Conservation (phyloP, 35 echinoderm and acorn worm species). For the Holothuria glaberrima region DNA sequence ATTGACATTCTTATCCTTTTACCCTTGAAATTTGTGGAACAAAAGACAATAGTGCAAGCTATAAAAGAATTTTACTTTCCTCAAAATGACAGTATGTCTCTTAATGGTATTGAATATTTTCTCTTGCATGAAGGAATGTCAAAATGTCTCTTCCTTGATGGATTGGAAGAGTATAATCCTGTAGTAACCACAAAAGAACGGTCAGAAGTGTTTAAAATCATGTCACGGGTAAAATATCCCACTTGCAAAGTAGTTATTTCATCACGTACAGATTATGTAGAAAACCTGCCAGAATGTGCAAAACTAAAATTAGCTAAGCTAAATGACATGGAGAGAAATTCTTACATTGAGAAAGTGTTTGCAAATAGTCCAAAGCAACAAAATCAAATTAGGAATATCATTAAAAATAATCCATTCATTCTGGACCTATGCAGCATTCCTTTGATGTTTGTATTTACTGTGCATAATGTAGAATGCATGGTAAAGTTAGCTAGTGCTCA, state of each 20-base stretch:
- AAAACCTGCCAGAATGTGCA: neutral
- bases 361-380: neutral
- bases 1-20: neutral
- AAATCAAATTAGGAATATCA: neutral
- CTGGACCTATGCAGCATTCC: neutral
- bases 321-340: neutral
- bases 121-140: neutral
- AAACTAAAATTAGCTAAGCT: neutral
- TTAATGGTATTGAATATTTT: neutral
- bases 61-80: constrained; percentile 17
- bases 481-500: neutral
- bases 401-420: neutral
- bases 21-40: neutral
- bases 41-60: neutral
- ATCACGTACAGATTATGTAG: neutral
- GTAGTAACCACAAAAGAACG: neutral
- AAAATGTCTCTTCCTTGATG: constrained; percentile 1
- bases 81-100: neutral
- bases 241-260: neutral
- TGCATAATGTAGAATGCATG: constrained; percentile 18
- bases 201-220: neutral
- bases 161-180: constrained; percentile 6
- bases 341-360: neutral
- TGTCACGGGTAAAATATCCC: neutral
- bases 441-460: neutral